phyloP scores from a whole-genome alignment of 2,113 vertebrate genomes.

The Girardinichthys multiradiatus region DNA sequence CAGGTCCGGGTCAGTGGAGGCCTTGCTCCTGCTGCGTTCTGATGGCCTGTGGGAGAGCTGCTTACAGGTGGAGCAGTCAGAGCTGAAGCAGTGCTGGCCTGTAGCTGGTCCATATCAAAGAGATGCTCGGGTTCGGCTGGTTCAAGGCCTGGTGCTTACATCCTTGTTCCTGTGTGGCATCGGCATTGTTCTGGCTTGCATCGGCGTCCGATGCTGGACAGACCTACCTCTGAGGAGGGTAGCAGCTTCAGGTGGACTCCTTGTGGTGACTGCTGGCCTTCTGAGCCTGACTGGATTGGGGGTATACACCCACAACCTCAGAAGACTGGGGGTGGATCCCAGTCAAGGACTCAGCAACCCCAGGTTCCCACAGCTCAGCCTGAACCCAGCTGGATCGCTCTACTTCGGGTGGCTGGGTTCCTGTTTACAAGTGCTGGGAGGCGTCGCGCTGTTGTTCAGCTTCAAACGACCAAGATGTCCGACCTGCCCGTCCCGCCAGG shows the following conservation, averaged over 20 bases:
- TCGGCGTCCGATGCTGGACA: conserved; percentile 82
- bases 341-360: conserved; percentile 24
- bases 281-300: conserved; percentile 75
- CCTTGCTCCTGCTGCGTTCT: conserved; percentile 72
- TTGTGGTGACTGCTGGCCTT: conserved; percentile 76
- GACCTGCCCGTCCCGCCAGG: conserved; percentile 54
- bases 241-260: conserved; percentile 75
- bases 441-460: conserved; percentile 72
- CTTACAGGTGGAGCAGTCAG: conserved; percentile 78
- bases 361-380: conserved; percentile 62
- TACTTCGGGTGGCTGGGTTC: conserved; percentile 84
- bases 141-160: conserved; percentile 76
- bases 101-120: conserved; percentile 74
- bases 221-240: conserved; percentile 79
- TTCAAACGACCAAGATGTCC: conserved; percentile 71
- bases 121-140: conserved; percentile 72
- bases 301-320: conserved; percentile 77
- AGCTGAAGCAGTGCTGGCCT: conserved; percentile 83
- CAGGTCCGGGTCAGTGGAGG: conserved; percentile 40
- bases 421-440: conserved; percentile 79
- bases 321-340: conserved; percentile 60
- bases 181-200: conserved; percentile 80
- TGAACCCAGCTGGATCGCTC: conserved; percentile 75
- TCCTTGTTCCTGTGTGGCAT: conserved; percentile 80
- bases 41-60: conserved; percentile 85